Percentiles rank a stretch among this genome's conserved stretches.
Evolutionary conservation across 2,113 vertebrate genomes (phyloP).

Genomic region (Cebus imitator): DNA sequence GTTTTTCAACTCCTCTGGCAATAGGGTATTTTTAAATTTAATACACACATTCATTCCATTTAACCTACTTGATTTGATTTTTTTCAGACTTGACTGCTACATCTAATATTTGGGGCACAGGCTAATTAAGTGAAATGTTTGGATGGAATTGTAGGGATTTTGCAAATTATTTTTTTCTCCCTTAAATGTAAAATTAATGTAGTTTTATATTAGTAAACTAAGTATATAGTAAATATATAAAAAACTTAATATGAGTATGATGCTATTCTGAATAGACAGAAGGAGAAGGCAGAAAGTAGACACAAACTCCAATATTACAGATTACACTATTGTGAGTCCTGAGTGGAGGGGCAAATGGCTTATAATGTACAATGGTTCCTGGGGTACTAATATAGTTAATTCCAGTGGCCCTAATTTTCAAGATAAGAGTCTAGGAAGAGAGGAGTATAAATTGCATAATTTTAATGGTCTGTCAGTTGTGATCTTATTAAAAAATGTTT

Average conservation of each 20-base stretch:
- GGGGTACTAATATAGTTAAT: neutral
- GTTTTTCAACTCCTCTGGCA: neutral
- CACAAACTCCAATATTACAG: neutral
- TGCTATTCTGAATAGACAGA: neutral
- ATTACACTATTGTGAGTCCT: neutral
- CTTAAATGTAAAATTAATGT: neutral
- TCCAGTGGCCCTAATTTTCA: neutral
- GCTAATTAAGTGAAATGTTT: neutral
- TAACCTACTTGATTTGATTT: neutral
- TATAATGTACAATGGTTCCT: neutral
- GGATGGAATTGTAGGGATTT: neutral
- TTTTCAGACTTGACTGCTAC: neutral
- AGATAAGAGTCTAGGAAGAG: neutral
- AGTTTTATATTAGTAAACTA: neutral
- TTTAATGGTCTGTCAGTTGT: neutral
- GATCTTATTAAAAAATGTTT: constrained; percentile 22
- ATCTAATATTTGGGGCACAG: neutral
- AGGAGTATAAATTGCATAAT: neutral
- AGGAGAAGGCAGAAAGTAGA: neutral
- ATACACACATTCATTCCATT: neutral
- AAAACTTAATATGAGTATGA: neutral
- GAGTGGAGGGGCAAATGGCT: neutral
- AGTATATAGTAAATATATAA: neutral
- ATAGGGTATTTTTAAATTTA: neutral
- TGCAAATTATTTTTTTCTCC: neutral